A percentile compares a stretch with the other conserved stretches of the same genome.
phyloP scores from a whole-genome alignment of 1,140 invertebrate genomes.

The Trichonephila clavata region DNA sequence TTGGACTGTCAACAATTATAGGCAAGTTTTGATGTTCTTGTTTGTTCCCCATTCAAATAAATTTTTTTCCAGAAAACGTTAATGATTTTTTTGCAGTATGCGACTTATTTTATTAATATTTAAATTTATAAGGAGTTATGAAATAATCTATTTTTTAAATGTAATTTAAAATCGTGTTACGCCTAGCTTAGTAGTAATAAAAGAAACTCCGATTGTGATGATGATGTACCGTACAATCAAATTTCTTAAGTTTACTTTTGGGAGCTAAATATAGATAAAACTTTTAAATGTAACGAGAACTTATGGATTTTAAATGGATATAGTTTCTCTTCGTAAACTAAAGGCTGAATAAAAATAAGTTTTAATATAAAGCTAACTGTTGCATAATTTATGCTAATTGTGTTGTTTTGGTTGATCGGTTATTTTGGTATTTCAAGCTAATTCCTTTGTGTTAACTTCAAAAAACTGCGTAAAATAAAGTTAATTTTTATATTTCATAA shows the following conservation, averaged over 20 bases:
- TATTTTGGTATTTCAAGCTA: slow-evolving; percentile 1
- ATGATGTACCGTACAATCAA: slow-evolving; percentile 12
- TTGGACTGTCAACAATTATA: slow-evolving; percentile 66
- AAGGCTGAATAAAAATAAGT: slow-evolving; percentile 8
- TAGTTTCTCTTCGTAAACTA: neutral
- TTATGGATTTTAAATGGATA: too few relatives aligned
- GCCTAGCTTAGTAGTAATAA: slow-evolving; percentile 74
- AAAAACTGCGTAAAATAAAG: neutral
- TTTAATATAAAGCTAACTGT: slow-evolving; percentile 73
- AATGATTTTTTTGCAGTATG: neutral
- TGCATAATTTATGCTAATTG: slow-evolving; percentile 77
- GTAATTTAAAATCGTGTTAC: slow-evolving; percentile 76
- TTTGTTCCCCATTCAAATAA: neutral
- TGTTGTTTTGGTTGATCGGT: slow-evolving; percentile 52
- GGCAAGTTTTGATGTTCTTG: slow-evolving; percentile 19
- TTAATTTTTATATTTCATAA: neutral
- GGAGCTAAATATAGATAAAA: neutral
- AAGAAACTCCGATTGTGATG: slow-evolving; percentile 70
- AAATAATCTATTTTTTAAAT: slow-evolving; percentile 66
- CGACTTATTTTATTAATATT: neutral
- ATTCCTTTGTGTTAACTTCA: neutral
- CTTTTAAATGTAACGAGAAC: too few relatives aligned
- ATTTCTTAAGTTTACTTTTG: neutral
- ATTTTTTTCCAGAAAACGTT: neutral
- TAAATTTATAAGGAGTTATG: neutral